Evolutionary conservation across 2,888 invertebrate species (phyloP), one percentile per base, ranked within the genome.

Genomic region (Candidula unifasciata): DNA sequence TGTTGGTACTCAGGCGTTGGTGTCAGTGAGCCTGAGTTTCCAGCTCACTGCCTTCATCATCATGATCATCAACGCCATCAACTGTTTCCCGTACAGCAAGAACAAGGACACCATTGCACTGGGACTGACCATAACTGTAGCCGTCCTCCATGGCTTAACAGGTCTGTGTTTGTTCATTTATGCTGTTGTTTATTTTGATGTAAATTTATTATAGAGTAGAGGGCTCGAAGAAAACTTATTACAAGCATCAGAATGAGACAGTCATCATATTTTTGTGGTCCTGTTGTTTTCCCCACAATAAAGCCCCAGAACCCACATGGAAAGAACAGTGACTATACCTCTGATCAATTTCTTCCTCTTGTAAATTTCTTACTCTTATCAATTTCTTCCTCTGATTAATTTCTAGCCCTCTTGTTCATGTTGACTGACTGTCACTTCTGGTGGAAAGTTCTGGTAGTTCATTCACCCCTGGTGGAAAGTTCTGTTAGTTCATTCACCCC

Each of bases 11-110:
- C 84, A 84, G 35, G 80, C 64, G 16, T 35, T 84, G 74, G 80
- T 80, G 66, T 57, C 84, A 24, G 3, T 84, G 13, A 54, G 74
- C 13, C 76, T 84, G n/a, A 30, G 52, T n/a, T 68, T 84, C 16
- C 64, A 76, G 6, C 80, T 84, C 21, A 3, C 80, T 16, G 69
- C 66, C n/a, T 27, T 66, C 66, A 84, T 84, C 66, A 21, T 78
- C 68, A 80, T 78, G 74, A 84, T 76, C 13, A 76, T 84, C 52
- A 84, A 84, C n/a, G 66, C 57, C 57, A 84, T 84, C 80, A 84
- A 84, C 80, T 84, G 84, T 69, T 84, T 84, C 57, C 84, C 80
- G 0, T 76, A 80, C 80, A 71, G 30, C 74, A 71, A 24, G 27
- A 73, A 54, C 68, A 64, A 64, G 35, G 35, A 76, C 24, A 6